Conservation (phyloP, 2,797 vertebrate genomes). For the Enteromius radiatus region DNA sequence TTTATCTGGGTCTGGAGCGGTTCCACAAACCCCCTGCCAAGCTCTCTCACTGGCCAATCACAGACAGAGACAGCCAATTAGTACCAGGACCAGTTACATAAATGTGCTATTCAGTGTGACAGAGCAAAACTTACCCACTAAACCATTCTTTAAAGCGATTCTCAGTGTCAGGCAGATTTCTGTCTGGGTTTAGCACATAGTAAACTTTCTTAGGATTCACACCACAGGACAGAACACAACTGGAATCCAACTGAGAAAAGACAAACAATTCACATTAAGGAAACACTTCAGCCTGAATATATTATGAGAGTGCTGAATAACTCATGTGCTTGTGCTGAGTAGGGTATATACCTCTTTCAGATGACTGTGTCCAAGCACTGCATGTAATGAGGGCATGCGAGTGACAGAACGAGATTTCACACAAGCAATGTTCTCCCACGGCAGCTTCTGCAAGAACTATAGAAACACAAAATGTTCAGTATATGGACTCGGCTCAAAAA, state of each 20-base stretch:
- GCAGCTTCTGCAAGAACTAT: constrained; percentile 91
- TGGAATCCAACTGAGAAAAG: constrained; percentile 51
- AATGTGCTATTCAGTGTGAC: neutral
- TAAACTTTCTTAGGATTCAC: constrained; percentile 82
- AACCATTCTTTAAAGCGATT: constrained; percentile 87
- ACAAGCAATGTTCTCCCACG: constrained; percentile 88
- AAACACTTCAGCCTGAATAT: neutral
- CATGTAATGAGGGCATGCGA: constrained; percentile 87
- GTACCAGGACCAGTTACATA: constrained; percentile 1
- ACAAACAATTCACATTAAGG: neutral
- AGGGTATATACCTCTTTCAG: constrained; percentile 75
- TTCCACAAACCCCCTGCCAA: constrained; percentile 87
- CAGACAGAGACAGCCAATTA: constrained; percentile 5
- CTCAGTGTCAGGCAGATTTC: constrained; percentile 84
- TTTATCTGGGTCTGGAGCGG: constrained; percentile 76
- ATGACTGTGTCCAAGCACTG: constrained; percentile 83
- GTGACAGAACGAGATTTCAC: constrained; percentile 80
- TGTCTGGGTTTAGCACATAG: constrained; percentile 91
- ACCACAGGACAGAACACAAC: constrained; percentile 76
- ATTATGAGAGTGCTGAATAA: neutral
- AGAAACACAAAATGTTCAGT: neutral
- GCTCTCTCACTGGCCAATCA: constrained; percentile 74
- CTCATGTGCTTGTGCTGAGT: constrained; percentile 3
- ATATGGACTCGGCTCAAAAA: neutral
- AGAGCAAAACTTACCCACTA: constrained; percentile 70